Evolutionary conservation across 2,113 vertebrate species (phyloP), one percentile per base, ranked within the genome.

Genomic region (Podarcis muralis): DNA sequence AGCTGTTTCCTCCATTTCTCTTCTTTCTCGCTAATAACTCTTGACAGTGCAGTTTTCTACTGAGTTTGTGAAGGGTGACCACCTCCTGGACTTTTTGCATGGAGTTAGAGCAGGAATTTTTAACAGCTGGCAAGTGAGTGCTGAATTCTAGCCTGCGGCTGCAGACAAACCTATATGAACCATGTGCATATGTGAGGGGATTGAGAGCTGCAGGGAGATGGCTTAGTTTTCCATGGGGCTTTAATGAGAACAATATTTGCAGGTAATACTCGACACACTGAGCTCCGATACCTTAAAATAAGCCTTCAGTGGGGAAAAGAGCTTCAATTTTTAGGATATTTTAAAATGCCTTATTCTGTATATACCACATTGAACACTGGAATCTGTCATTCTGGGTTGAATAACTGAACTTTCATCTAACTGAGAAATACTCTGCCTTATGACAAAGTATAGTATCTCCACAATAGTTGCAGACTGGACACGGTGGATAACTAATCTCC

Each of bases 241-340:
- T 43, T 87, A 81, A 87, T 40, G 35, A 87, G 48, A 87, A 87
- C 78, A 87, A 74, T 72, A 74, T 81, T 81, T 72, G 57, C 48
- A 74, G 78, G 23, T 62, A n/a, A 74, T 87, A n/a, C 32, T 13
- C 25, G 16, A 25, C 48, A 32, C 12, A 48, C 2, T 20, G n/a
- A 87, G 25, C 30, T 5, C 37, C 53, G 12, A n/a, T 59, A 23
- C 22, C 66, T 16, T 23, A 78, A 78, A 68, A 77, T 32, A n/a
- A 65, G 15, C 8, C 18, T 2, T n/a, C 65, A n/a, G 22, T 8
- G n/a, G 4, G 18, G 18, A 1, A 20, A 4, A 4, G 3, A 62
- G 11, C 11, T 37, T 77, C 20, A 23, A 77, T 77, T 25, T 71
- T 71, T 23, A 25, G 22, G 66, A 27, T 8, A 1, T 69, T 69